Base-by-base conservation (phyloP, 1,140 invertebrate species). In the Leptopilina clavipes region DNA sequence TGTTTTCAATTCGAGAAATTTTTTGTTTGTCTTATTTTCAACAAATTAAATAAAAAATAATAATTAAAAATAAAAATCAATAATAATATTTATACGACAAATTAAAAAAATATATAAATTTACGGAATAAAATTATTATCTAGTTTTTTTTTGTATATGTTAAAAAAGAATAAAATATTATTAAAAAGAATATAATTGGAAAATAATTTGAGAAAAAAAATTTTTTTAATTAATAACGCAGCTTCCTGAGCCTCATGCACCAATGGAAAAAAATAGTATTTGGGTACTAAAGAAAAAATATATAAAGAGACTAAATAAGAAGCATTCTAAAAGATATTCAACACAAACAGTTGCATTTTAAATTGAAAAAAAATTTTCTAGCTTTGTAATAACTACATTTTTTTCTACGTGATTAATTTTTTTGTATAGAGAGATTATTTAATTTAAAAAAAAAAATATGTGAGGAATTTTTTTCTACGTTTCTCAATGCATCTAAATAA, bases 241-340 rank as follows among this genome's bases (percentile, higher is more conserved):
- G 85, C 89, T 90, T 90, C 87, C 89, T 86, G 89, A 89, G 88
- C 87, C 87, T 89, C 88, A 88, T 90, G 88, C 82, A 81, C 77
- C 25, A 40, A 9, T 22, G 9, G n/a, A n/a, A 19, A 44, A 75
- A 19, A 70, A 52, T 22, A 45, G 18, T 71, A 31, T 31, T n/a
- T n/a, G n/a, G n/a, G n/a, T n/a, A 31, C 72, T 17, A 75, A 74
- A 78, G 75, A 56, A 59, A 40, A 76, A 40, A 40, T 40, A 40
- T 40, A 31, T 43, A 7, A 25, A 45, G 59, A 71, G 31, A 22
- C 17, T 54, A 19, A 17, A 45, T 65, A 65, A n/a, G 25, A 65
- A 65, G 59, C 59, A 65, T 65, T 65, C 25, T n/a, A 31, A 37
- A n/a, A 65, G 25, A 25, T n/a, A 31, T 31, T 65, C 59, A 22